A percentile compares a stretch with the other conserved stretches of the same genome.
Evolutionary conservation across 2,797 vertebrate genomes (phyloP).

Genomic region (Phoeniculus purpureus): DNA sequence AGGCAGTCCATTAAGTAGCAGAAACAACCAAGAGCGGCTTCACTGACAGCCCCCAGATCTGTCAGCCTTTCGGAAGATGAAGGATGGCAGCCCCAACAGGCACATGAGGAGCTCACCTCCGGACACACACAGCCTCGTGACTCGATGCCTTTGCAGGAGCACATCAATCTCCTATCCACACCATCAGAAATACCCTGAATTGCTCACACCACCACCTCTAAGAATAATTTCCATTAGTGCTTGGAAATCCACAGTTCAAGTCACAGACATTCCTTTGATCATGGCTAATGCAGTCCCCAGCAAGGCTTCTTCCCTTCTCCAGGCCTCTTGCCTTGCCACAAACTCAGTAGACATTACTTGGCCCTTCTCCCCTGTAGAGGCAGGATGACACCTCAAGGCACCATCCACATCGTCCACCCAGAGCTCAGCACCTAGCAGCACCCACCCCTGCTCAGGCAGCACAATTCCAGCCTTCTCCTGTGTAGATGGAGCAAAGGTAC

Average conservation of each 20-base stretch:
- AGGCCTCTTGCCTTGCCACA: neutral
- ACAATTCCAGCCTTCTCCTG: neutral
- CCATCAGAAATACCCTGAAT: neutral
- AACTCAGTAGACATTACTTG: neutral
- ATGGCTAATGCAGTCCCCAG: neutral
- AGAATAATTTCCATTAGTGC: neutral
- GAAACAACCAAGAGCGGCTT: neutral
- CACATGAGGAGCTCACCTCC: accelerated
- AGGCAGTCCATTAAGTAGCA: neutral
- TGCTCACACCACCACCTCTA: neutral
- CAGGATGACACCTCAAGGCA: neutral
- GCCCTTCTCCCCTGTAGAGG: neutral
- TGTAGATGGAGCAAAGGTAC: neutral
- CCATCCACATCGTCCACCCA: neutral
- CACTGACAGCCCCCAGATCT: neutral
- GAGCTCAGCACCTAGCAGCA: neutral
- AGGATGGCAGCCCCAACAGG: neutral
- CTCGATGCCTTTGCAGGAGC: neutral
- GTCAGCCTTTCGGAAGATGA: accelerated
- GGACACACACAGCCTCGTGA: accelerated
- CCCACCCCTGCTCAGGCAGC: neutral
- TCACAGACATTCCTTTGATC: neutral
- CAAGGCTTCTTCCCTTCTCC: neutral
- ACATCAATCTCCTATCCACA: neutral
- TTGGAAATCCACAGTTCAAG: neutral